phyloP scores from a whole-genome alignment of 2,113 vertebrate genomes.

The Semnornis frantzii region DNA sequence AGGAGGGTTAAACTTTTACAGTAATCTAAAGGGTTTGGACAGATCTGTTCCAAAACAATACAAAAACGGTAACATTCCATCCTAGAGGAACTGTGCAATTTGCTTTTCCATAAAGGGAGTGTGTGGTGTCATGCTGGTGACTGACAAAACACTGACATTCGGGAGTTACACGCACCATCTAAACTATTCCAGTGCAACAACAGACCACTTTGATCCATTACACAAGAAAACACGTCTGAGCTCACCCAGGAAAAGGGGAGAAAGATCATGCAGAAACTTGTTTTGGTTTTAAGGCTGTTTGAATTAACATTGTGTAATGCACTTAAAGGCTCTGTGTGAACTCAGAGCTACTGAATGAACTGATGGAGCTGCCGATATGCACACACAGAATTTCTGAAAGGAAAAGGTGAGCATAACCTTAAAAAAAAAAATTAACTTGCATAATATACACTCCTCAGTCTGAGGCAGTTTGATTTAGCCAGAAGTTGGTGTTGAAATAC shows the following conservation, averaged over 20 bases:
- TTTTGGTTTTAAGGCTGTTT: neutral
- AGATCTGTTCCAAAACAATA: neutral
- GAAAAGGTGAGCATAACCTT: neutral
- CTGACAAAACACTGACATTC: neutral
- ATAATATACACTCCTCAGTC: neutral
- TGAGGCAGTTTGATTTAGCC: neutral
- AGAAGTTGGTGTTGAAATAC: neutral
- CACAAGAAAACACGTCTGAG: neutral
- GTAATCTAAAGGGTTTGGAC: neutral
- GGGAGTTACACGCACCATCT: neutral
- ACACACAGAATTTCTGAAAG: neutral
- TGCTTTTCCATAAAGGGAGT: neutral
- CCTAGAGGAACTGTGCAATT: neutral
- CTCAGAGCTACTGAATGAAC: neutral
- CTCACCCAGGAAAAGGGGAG: neutral
- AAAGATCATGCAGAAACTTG: neutral
- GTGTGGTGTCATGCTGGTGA: neutral
- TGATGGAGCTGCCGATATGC: neutral
- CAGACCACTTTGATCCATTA: neutral
- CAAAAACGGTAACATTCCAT: neutral
- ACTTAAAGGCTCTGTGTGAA: neutral
- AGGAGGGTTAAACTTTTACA: too few relatives aligned
- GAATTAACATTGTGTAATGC: neutral
- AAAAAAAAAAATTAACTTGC: neutral
- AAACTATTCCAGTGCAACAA: neutral